A percentile compares a stretch with the other conserved stretches of the same genome.
Evolutionary conservation across 1,140 invertebrate species (phyloP).

Genomic region (Drosophila gunungcola): DNA sequence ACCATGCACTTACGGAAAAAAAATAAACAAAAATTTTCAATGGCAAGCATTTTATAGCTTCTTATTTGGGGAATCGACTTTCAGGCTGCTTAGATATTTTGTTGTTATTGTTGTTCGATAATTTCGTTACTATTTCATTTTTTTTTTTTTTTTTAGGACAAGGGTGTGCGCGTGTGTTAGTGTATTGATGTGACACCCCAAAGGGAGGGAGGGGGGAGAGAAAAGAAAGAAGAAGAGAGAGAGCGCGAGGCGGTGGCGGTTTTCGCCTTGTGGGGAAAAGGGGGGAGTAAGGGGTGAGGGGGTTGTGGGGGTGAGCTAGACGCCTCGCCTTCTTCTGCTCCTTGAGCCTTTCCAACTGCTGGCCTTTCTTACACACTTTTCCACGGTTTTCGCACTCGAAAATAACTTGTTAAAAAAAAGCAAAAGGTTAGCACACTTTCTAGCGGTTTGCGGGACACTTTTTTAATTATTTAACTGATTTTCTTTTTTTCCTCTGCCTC

Average conservation of each 20-base stretch:
- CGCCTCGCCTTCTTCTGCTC: constrained; percentile 66
- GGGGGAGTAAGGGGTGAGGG: neutral
- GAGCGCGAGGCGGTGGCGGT: constrained; percentile 27
- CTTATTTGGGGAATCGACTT: neutral
- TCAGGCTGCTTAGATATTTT: neutral
- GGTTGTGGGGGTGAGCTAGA: constrained; percentile 41
- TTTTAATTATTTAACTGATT: constrained; percentile 14
- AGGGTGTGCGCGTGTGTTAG: constrained; percentile 41
- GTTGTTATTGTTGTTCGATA: constrained; percentile 29
- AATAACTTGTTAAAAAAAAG: constrained; percentile 49
- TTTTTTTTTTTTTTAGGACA: constrained; percentile 17
- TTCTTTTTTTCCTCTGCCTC: constrained; percentile 9
- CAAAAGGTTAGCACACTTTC: constrained; percentile 8
- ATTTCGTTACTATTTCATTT: constrained; percentile 21
- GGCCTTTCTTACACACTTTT: constrained; percentile 36
- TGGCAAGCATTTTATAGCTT: neutral
- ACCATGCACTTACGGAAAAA: constrained; percentile 3
- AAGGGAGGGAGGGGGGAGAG: constrained; percentile 3
- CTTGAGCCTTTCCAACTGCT: constrained; percentile 7
- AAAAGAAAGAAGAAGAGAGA: neutral
- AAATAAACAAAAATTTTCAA: constrained; percentile 3
- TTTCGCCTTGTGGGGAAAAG: constrained; percentile 15
- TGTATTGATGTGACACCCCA: constrained; percentile 33
- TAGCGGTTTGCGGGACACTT: neutral
- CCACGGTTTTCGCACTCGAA: constrained; percentile 55